A percentile compares a stretch with the other conserved stretches of the same genome.
These are phyloP conservation scores for Ptilonorhynchus violaceus DNA, from an alignment of 2,113 vertebrate genomes.

Conservation along the genomic window DNA sequence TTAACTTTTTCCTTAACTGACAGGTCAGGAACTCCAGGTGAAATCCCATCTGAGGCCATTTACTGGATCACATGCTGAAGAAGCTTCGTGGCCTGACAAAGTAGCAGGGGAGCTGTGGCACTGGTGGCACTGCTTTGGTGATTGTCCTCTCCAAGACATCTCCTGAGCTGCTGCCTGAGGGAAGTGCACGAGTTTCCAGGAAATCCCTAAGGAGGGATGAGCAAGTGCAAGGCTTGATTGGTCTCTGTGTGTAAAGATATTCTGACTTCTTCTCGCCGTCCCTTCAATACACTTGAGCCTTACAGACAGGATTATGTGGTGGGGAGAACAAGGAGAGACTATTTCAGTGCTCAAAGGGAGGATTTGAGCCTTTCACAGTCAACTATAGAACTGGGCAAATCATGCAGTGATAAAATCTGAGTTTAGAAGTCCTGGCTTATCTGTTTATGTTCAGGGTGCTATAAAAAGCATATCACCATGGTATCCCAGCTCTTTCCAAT, in stretches of 20 bases:
- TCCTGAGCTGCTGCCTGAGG: not conserved
- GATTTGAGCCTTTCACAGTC: not conserved
- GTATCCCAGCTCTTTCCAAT: slow-evolving; percentile 50
- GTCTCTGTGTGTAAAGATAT: not conserved
- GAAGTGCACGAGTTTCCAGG: not conserved
- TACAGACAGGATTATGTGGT: not conserved
- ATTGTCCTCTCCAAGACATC: not conserved
- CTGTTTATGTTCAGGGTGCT: slow-evolving; percentile 13
- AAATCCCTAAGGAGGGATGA: not conserved
- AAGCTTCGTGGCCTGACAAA: not conserved
- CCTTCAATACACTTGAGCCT: not conserved
- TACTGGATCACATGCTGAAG: not conserved
- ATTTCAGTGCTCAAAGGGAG: not conserved
- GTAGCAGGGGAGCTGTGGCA: not conserved
- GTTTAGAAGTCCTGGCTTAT: not conserved
- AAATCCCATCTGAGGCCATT: not conserved
- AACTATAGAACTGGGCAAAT: not conserved
- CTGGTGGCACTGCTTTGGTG: not conserved
- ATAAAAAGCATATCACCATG: slow-evolving; percentile 55
- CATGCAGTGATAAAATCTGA: not conserved
- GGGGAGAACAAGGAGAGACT: not conserved
- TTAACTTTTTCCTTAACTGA: not conserved
- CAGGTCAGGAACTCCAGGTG: not conserved
- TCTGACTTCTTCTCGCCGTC: not conserved
- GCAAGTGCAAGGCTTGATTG: not conserved